Base-by-base conservation (phyloP, 2,888 invertebrate species). In the Dermolepida albohirtum region DNA sequence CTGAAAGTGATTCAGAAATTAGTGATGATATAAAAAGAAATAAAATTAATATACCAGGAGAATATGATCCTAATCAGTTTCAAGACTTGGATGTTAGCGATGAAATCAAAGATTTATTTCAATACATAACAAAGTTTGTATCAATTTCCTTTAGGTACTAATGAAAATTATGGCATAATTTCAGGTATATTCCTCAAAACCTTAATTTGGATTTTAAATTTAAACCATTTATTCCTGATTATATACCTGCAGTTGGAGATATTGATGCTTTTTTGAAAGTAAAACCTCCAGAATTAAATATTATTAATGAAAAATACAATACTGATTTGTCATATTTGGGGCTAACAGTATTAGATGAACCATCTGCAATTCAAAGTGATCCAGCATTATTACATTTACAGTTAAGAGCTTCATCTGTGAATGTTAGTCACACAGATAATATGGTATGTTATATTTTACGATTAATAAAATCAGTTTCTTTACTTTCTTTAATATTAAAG, bases 211-310 rank as follows among this genome's bases (percentile, higher is more conserved):
- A 95, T 62, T 92, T 93, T 81, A 94, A 94, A 78, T 86, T 98
- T 78, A 92, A 94, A 78, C 97, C 98, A 0, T 98, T 98, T 81
- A 90, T 98, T 64, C 97, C 98, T 0, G 98, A 99, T 78, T 98
- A 92, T 84, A 93, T 98, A 75, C 98, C 99, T 7, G 96, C 97
- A 0, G 97, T 99, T 52, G 99, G 99, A 0, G 98, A 99, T 83
- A 97, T 98, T 74, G 99, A 99, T 84, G 97, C 97, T 2, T 98
- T 99, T 84, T 88, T 99, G 44, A 99, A 98, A 86, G 93, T 97
- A 1, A 85, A 88, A 51, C 89, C 96, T 17, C 98, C 98, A 0
- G 92, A 94, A 74, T 86, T 83, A 1, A 83, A 86, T 34, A 68
- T 82, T 49, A 74, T 74, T 22, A 79, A 78, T 4, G 80, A 82